phyloP scores from a whole-genome alignment of 2,113 vertebrate genomes.

The Tricholaema leucomelas region DNA sequence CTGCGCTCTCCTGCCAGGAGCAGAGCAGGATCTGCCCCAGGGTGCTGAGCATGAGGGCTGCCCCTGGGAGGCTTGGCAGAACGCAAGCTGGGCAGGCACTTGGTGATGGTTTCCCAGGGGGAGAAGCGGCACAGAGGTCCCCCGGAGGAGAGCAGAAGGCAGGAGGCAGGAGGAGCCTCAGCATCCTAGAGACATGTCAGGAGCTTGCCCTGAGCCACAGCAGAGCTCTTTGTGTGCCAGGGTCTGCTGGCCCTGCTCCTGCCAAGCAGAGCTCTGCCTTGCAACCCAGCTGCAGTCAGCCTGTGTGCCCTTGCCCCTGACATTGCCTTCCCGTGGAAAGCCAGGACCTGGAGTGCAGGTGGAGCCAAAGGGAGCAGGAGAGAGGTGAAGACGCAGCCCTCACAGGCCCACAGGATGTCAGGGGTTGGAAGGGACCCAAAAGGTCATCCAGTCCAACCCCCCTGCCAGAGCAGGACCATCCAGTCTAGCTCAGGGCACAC shows the following conservation, averaged over 20 bases:
- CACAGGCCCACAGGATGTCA: too few species aligned
- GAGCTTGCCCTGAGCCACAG: too few species aligned
- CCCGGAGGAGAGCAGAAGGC: neutral
- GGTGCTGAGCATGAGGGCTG: neutral
- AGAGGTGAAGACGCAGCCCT: neutral
- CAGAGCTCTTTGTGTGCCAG: too few species aligned
- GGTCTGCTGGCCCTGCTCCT: neutral
- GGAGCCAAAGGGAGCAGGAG: neutral
- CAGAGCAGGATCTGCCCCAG: accelerated
- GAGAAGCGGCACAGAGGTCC: neutral
- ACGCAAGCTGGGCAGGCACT: too few species aligned
- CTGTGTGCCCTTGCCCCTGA: accelerated
- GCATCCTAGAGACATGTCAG: neutral
- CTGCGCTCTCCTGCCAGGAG: neutral
- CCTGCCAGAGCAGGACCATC: too few species aligned
- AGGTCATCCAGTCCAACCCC: too few species aligned
- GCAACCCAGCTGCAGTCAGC: neutral
- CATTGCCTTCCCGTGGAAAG: neutral
- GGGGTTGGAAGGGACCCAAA: too few species aligned
- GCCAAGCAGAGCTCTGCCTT: neutral
- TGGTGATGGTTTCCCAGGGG: neutral
- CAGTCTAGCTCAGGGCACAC: too few species aligned
- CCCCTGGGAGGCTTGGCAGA: neutral
- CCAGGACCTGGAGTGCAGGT: neutral
- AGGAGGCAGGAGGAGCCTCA: neutral